Conservation (phyloP, 92 coral and sea anemone genomes). For the Porites cylindrica region DNA sequence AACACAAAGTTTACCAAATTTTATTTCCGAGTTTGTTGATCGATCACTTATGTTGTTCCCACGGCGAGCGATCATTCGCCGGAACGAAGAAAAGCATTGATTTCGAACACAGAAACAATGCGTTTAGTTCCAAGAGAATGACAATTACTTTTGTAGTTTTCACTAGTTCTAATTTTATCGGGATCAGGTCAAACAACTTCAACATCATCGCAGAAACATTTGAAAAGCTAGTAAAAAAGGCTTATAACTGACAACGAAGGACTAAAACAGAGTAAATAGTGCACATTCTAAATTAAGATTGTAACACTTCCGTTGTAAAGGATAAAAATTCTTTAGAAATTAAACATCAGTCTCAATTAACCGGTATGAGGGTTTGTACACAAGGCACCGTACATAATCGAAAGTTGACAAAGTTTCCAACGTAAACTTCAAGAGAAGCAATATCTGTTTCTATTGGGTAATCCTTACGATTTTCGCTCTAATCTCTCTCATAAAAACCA, state of each 20-base stretch:
- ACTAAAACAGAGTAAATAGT: conserved; percentile 30
- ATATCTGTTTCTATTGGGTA: conserved; percentile 49
- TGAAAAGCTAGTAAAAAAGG: conserved; percentile 5
- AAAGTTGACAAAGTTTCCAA: conserved; percentile 62
- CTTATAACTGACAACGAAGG: background rate
- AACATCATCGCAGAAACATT: conserved; percentile 27
- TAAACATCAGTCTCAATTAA: conserved; percentile 70
- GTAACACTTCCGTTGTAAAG: conserved; percentile 58
- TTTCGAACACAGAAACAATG: conserved; percentile 33
- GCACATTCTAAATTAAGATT: conserved; percentile 49
- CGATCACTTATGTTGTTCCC: conserved; percentile 28
- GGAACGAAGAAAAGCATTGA: conserved; percentile 15
- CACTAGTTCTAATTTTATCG: conserved; percentile 69
- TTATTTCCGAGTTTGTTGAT: conserved; percentile 29
- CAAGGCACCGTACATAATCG: conserved; percentile 30
- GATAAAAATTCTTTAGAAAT: conserved; percentile 63
- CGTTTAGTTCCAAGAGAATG: conserved; percentile 52
- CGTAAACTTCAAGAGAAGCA: conserved; percentile 62
- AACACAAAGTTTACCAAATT: conserved; percentile 26
- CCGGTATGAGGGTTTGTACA: conserved; percentile 22
- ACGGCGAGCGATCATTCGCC: conserved; percentile 25
- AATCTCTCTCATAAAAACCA: conserved; percentile 43
- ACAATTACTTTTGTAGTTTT: conserved; percentile 58
- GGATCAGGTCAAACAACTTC: conserved; percentile 75
- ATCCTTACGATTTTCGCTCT: conserved; percentile 44